Evolutionary conservation across 2,113 vertebrate species (phyloP).

Genomic region (Paracanthobrama guichenoti): DNA sequence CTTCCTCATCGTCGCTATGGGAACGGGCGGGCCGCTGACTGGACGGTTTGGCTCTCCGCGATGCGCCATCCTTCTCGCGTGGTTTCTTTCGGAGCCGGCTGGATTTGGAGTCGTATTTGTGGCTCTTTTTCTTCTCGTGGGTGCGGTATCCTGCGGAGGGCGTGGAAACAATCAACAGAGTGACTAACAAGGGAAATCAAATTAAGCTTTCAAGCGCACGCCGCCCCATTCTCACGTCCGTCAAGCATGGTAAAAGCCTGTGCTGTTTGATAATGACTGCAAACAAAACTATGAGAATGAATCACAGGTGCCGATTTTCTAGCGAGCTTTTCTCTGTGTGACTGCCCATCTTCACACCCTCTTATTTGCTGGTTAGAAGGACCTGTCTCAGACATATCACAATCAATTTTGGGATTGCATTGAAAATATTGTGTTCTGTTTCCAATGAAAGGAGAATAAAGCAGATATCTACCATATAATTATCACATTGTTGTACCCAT

Average conservation of each 20-base stretch:
- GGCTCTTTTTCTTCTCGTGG: slow-evolving; percentile 93
- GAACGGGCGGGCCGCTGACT: slow-evolving; percentile 84
- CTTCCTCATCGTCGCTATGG: slow-evolving; percentile 94
- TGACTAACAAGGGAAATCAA: slow-evolving; percentile 11
- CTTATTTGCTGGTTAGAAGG: neutral
- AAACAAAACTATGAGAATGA: slow-evolving; percentile 8
- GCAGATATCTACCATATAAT: slow-evolving; percentile 25
- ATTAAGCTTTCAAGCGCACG: slow-evolving; percentile 16
- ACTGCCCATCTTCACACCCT: slow-evolving; percentile 32
- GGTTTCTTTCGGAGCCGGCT: slow-evolving; percentile 89
- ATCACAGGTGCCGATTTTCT: slow-evolving; percentile 10
- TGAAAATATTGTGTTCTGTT: slow-evolving; percentile 27
- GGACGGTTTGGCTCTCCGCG: slow-evolving; percentile 74
- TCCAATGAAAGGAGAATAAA: slow-evolving; percentile 46
- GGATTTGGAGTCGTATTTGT: slow-evolving; percentile 91
- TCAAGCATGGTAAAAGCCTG: neutral
- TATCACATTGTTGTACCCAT: slow-evolving; percentile 49
- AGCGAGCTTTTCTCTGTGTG: neutral
- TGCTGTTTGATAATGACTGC: neutral
- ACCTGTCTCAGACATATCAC: slow-evolving; percentile 2
- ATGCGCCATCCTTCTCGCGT: slow-evolving; percentile 79
- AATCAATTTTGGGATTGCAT: slow-evolving; percentile 22
- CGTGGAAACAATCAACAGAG: slow-evolving; percentile 35
- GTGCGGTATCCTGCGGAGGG: slow-evolving; percentile 85
- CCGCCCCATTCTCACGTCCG: slow-evolving; percentile 13